These are phyloP conservation scores for Beroe forskalii DNA, from an alignment of 37 sponge, comb jelly and placozoan genomes.

Conservation along the genomic window DNA sequence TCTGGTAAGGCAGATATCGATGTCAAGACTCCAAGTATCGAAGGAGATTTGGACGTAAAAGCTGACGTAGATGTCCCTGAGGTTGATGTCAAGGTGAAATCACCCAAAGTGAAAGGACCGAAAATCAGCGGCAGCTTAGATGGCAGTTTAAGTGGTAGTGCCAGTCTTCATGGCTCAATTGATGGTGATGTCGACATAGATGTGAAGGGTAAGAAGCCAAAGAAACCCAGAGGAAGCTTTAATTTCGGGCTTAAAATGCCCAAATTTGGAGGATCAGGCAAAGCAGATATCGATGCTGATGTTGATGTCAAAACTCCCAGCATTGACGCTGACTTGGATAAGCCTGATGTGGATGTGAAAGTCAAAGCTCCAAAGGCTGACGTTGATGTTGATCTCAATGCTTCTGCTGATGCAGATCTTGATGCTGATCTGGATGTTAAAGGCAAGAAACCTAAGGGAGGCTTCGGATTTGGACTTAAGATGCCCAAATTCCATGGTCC, in stretches of 20 bases:
- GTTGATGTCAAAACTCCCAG: background rate
- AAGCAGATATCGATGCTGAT: background rate
- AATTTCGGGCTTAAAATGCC: background rate
- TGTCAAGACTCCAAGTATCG: background rate
- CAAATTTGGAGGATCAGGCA: conserved; percentile 13
- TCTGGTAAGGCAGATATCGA: conserved; percentile 13
- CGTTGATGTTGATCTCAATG: background rate
- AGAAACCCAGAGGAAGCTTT: background rate
- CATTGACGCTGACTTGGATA: background rate
- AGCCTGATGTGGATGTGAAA: conserved; percentile 45
- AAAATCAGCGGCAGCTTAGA: background rate
- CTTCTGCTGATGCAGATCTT: background rate
- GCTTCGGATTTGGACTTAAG: conserved; percentile 43
- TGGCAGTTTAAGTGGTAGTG: background rate
- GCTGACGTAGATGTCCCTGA: conserved; percentile 5
- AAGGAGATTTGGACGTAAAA: background rate
- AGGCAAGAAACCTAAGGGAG: background rate
- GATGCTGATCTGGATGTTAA: background rate
- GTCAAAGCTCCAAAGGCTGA: conserved; percentile 21
- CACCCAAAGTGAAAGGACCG: background rate
- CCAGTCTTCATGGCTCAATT: background rate
- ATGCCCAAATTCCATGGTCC: conserved; percentile 5
- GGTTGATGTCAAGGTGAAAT: conserved; percentile 39
- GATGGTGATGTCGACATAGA: background rate
- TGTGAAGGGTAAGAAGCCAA: background rate